Evolutionary conservation across 1,140 invertebrate species (phyloP).

Genomic region (Apis florea): DNA sequence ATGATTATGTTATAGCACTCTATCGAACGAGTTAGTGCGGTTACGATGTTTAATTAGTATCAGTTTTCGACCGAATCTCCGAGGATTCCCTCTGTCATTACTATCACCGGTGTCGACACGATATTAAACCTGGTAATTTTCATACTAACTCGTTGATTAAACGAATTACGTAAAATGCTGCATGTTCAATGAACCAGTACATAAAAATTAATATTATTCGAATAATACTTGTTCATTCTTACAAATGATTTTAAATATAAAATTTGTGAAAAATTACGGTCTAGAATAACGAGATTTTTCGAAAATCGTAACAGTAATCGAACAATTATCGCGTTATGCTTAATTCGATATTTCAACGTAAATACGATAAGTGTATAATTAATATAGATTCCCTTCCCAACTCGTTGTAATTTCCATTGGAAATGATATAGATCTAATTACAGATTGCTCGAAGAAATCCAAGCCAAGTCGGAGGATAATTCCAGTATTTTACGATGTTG

Average conservation of each 20-base stretch:
- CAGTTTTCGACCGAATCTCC: slow-evolving; percentile 22
- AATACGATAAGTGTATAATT: slow-evolving; percentile 32
- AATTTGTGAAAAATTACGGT: neutral
- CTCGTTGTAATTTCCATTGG: slow-evolving; percentile 33
- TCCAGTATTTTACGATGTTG: slow-evolving; percentile 19
- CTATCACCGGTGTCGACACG: neutral
- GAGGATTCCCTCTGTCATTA: slow-evolving; percentile 24
- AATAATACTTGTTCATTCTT: neutral
- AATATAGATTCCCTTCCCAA: neutral
- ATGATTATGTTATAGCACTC: slow-evolving; percentile 36
- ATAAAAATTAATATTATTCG: neutral
- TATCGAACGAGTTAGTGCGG: slow-evolving; percentile 43
- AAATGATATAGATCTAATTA: slow-evolving; percentile 46
- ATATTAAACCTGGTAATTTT: slow-evolving; percentile 25
- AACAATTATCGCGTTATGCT: slow-evolving; percentile 3
- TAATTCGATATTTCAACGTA: slow-evolving; percentile 26
- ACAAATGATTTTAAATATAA: too few relatives aligned
- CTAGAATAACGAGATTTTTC: neutral
- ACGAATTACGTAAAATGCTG: neutral
- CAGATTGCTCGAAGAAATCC: slow-evolving; percentile 35
- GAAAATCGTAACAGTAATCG: neutral
- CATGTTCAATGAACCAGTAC: neutral
- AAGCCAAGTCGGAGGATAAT: neutral
- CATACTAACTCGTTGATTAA: slow-evolving; percentile 32
- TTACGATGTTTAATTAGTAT: slow-evolving; percentile 55